Base-by-base conservation (phyloP, 1,140 invertebrate species). In the Drosophila tristis region DNA sequence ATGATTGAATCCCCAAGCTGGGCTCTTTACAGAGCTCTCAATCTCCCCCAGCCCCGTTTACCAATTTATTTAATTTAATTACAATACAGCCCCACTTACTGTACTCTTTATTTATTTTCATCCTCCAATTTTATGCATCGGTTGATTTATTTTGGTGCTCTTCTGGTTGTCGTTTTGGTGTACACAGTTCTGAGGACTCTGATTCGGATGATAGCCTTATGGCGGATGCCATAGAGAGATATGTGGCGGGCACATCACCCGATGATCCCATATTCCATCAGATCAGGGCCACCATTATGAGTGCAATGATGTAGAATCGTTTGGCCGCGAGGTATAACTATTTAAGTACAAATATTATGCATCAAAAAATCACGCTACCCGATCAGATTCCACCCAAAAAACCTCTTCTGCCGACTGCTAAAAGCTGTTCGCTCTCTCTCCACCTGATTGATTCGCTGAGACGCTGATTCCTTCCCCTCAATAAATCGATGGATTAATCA, bases 81-180 rank as follows among this genome's bases (percentile, higher is more conserved):
- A 8, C 29, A 39, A 8, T 42, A 16, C 49, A 39, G 48, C 39
- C 58, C 64, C 61, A 76, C 45, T 62, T n/a, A 66, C 49, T 64
- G 51, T 74, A 67, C 68, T 78, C 59, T 86, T 60, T 86, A 72
- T 86, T 87, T 87, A 87, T 81, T 86, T 87, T 87, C 68, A 87
- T 81, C 63, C 78, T 63, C 63, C 47, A 74, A 59, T 57, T 59
- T 53, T 49, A 68, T 62, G 58, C 60, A 47, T 62, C 64, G 56
- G 60, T 57, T 76, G 42, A 75, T 68, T 87, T 70, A 67, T 79
- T 72, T 63, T 63, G 50, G 62, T 75, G 55, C 66, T 65, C 59
- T 43, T 50, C 57, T 26, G 59, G 56, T 78, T 53, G 25, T 42
- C 20, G 39, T 35, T 11, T 23, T 54, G 29, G 43, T 42, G 45